Conservation (phyloP, 1,140 invertebrate genomes). For the Belonocnema kinseyi region DNA sequence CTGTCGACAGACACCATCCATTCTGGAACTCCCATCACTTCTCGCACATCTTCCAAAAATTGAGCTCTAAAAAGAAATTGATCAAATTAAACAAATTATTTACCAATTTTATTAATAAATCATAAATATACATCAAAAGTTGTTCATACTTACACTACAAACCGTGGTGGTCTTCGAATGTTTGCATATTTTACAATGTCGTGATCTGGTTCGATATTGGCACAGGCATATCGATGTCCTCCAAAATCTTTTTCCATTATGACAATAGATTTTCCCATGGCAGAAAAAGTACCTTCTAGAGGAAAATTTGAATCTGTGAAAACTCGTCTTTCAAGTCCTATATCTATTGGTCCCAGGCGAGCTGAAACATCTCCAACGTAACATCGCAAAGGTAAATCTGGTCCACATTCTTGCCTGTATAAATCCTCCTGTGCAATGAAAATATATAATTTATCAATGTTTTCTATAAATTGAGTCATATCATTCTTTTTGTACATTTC, state of each 20-base stretch:
- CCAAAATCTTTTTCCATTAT: constrained; percentile 86
- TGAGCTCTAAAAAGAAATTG: constrained; percentile 78
- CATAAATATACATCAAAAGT: constrained; percentile 38
- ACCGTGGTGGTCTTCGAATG: constrained; percentile 89
- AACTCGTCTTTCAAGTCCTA: constrained; percentile 86
- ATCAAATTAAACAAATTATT: constrained; percentile 25
- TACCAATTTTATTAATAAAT: neutral
- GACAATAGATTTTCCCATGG: constrained; percentile 90
- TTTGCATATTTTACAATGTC: constrained; percentile 94
- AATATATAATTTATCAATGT: constrained; percentile 9
- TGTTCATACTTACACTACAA: constrained; percentile 85
- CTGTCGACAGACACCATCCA: constrained; percentile 93
- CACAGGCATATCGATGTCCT: constrained; percentile 87
- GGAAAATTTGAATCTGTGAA: constrained; percentile 93
- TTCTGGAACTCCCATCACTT: constrained; percentile 89
- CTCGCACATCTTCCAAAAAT: constrained; percentile 89
- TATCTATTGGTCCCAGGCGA: constrained; percentile 87
- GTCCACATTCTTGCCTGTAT: constrained; percentile 90
- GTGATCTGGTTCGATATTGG: constrained; percentile 93
- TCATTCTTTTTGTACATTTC: neutral
- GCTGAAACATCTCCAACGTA: constrained; percentile 95
- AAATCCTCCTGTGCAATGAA: constrained; percentile 82
- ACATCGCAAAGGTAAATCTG: constrained; percentile 91
- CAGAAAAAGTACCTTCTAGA: constrained; percentile 84
- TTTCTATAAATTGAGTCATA: neutral